Conservation (phyloP, 2,113 vertebrate genomes). For the Smithornis capensis region DNA sequence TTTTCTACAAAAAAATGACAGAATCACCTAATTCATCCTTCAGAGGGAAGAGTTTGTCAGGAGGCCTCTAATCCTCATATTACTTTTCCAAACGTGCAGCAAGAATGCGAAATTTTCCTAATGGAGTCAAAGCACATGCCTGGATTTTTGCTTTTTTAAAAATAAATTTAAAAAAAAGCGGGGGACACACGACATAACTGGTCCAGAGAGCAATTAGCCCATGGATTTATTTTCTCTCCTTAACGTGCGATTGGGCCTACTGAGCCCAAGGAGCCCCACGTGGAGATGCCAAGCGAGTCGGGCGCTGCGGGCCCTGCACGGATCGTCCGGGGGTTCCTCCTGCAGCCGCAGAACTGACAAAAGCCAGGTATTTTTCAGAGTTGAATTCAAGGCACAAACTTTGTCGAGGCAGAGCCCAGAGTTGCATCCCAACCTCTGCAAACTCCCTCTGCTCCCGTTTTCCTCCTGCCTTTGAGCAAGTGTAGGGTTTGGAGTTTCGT, state of each 20-base stretch:
- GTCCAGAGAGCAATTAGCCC: not conserved
- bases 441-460: not conserved
- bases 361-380: not conserved
- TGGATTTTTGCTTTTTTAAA: not conserved
- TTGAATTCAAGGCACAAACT: conserved; percentile 11
- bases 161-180: not conserved
- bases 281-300: not conserved
- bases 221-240: conserved; percentile 29
- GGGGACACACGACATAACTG: not conserved
- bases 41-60: conserved; percentile 41
- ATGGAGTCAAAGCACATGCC: conserved; percentile 7
- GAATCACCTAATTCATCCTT: conserved; percentile 28
- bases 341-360: not conserved
- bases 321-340: not conserved
- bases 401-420: not conserved
- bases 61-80: conserved; percentile 58
- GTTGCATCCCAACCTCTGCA: not conserved
- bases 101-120: conserved; percentile 29
- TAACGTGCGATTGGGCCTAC: conserved; percentile 47
- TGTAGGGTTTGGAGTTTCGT: not conserved
- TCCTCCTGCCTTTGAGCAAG: not conserved
- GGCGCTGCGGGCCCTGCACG: not conserved
- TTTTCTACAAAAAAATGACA: conserved; percentile 38
- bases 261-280: not conserved
- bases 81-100: conserved; percentile 54